A percentile compares a stretch with the other conserved stretches of the same genome.
phyloP scores from a whole-genome alignment of 2,797 vertebrate species.

The Agapornis canus region DNA sequence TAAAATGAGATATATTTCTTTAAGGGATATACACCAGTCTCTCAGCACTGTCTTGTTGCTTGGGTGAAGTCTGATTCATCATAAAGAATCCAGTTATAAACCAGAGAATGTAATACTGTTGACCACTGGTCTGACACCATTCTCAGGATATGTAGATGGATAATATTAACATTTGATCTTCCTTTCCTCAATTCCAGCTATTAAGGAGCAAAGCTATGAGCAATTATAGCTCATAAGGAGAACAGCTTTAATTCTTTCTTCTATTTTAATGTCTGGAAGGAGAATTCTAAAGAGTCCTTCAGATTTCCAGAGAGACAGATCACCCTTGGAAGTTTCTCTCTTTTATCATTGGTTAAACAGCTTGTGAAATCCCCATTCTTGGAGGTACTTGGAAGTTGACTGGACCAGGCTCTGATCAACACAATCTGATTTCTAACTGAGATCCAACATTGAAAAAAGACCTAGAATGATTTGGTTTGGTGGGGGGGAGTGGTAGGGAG shows the following conservation, averaged over 20 bases:
- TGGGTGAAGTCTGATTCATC: neutral
- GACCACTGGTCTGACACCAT: neutral
- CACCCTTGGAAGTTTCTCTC: accelerated
- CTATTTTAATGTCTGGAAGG: neutral
- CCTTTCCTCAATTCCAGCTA: neutral
- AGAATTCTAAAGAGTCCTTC: accelerated
- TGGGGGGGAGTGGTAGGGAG: neutral
- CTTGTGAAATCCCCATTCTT: neutral
- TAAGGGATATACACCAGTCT: neutral
- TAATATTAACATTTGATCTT: neutral
- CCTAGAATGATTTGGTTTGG: neutral
- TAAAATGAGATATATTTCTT: neutral
- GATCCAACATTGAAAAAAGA: neutral
- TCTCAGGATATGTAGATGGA: neutral
- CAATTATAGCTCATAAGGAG: neutral
- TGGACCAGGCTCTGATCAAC: neutral
- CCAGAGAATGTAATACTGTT: neutral
- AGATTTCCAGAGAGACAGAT: neutral
- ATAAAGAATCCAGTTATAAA: neutral
- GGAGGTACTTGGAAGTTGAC: neutral
- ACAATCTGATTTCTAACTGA: neutral
- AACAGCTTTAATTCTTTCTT: neutral
- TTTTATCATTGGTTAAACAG: neutral
- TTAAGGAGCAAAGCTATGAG: too few species aligned
- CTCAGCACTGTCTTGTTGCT: neutral